Evolutionary conservation across 92 coral and sea anemone genomes (phyloP).

Genomic region (Palythoa grandiflora): DNA sequence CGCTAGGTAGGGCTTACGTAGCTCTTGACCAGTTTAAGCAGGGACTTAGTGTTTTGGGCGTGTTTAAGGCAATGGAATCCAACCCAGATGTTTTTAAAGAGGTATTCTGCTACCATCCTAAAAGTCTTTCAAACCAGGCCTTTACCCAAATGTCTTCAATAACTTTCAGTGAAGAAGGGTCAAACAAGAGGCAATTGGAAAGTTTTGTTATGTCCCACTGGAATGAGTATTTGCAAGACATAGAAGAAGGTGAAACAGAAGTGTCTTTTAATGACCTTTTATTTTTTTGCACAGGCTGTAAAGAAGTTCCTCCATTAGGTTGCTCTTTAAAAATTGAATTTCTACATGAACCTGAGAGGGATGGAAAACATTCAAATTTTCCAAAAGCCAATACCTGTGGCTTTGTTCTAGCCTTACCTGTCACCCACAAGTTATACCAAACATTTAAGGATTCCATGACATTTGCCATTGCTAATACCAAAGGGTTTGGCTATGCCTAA

Average conservation of each 20-base stretch:
- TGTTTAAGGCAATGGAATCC: slow-evolving; percentile 59
- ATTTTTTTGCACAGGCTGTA: slow-evolving; percentile 74
- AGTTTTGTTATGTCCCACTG: slow-evolving; percentile 63
- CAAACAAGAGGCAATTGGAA: slow-evolving; percentile 69
- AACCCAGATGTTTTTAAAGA: slow-evolving; percentile 65
- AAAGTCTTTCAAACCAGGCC: slow-evolving; percentile 49
- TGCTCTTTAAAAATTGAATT: slow-evolving; percentile 30
- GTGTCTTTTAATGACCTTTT: slow-evolving; percentile 68
- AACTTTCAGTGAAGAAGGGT: slow-evolving; percentile 64
- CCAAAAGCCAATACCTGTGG: slow-evolving; percentile 66
- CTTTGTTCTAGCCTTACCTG: slow-evolving; percentile 54
- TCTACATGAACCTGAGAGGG: slow-evolving; percentile 60
- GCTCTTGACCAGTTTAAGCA: slow-evolving; percentile 74
- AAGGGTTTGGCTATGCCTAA: slow-evolving; percentile 74
- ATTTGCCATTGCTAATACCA: slow-evolving; percentile 72
- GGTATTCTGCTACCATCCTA: slow-evolving; percentile 63
- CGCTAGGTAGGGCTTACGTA: slow-evolving; percentile 66
- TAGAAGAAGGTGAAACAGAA: slow-evolving; percentile 71
- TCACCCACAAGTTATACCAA: slow-evolving; percentile 60
- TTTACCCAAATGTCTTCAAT: slow-evolving; percentile 54
- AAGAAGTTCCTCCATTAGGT: slow-evolving; percentile 71
- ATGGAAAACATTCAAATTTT: slow-evolving; percentile 62
- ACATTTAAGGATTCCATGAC: slow-evolving; percentile 68
- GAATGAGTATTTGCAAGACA: slow-evolving; percentile 73
- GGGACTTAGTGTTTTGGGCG: slow-evolving; percentile 70